Percentiles rank a stretch among this genome's conserved stretches.
Conservation (phyloP, 2,888 invertebrate genomes). For the Pharmacophagus antenor region DNA sequence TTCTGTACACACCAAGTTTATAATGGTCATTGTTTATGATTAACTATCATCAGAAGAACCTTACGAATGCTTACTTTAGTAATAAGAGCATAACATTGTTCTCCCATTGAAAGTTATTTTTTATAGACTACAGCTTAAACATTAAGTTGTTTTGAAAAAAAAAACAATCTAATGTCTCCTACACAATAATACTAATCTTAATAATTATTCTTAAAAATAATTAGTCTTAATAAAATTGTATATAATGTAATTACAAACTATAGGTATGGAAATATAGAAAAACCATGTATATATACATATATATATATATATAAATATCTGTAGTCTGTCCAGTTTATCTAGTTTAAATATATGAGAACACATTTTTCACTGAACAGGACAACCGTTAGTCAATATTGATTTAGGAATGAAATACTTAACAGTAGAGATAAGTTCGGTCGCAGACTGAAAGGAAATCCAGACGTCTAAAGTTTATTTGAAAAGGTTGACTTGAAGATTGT, state of each 20-base stretch:
- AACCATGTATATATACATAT: no score
- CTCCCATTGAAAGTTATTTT: no score
- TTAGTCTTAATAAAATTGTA: no score
- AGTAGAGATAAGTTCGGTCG: no score
- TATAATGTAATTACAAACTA: no score
- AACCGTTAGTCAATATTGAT: not conserved
- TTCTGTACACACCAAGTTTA: not conserved
- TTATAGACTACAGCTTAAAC: no score
- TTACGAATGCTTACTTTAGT: not conserved
- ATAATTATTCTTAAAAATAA: no score
- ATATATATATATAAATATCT: no score
- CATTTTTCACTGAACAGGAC: not conserved
- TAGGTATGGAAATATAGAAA: no score
- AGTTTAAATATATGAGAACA: not conserved
- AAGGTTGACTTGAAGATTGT: not conserved
- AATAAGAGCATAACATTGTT: not conserved
- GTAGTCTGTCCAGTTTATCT: no score
- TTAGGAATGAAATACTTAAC: not conserved
- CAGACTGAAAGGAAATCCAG: not conserved
- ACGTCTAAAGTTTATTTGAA: not conserved
- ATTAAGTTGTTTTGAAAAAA: not conserved
- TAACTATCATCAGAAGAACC: not conserved
- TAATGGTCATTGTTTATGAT: conserved; percentile 1
- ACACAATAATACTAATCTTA: no score
- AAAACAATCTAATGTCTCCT: no score